Base-by-base conservation (phyloP, 2,888 invertebrate species). In the Biston betularia region DNA sequence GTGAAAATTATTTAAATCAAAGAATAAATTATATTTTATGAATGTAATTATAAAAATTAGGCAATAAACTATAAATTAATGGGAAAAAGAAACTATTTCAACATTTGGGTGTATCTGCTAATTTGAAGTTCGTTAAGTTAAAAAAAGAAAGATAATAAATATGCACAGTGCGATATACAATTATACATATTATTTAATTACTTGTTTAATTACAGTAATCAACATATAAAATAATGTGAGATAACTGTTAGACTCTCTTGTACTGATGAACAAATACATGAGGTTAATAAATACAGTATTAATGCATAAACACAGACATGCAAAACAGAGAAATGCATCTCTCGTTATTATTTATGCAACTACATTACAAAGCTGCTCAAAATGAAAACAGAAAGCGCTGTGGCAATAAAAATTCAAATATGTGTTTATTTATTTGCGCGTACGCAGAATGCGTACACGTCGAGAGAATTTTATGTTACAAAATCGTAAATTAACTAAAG, bases 241-340 rank as follows among this genome's bases (percentile, higher is more conserved):
- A 34, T n/a, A 15, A 1, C 46, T 15, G 9, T 46, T 9, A 14
- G 46, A 9, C 0, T 14, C 10, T 9, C 15, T 46, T 15, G 15
- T 46, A 46, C 10, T 46, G 45, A 45, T 50, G 3, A 50, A 49
- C 11, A 50, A 10, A 65, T 50, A 61, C 61, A 57, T 10, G 35
- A 38, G 42, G 49, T 59, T 48, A 1, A 38, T 46, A 50, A 53
- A 45, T 54, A 54, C 44, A 9, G n/a, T 35, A 42, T 42, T 12
- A 34, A 64, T 64, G 42, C 59, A 58, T 64, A 24, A 24, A 64
- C 49, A 38, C 40, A 42, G 11, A 58, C 48, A 64, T 64, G 59
- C 44, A 59, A 64, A 59, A 14, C 42, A 64, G 64, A 64, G 53
- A 64, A 59, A 59, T 54, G 54, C 34, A 7, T 15, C 34, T 12